Base-by-base conservation (phyloP, 2,888 invertebrate genomes). In the Xanthostigma xanthostigma region DNA sequence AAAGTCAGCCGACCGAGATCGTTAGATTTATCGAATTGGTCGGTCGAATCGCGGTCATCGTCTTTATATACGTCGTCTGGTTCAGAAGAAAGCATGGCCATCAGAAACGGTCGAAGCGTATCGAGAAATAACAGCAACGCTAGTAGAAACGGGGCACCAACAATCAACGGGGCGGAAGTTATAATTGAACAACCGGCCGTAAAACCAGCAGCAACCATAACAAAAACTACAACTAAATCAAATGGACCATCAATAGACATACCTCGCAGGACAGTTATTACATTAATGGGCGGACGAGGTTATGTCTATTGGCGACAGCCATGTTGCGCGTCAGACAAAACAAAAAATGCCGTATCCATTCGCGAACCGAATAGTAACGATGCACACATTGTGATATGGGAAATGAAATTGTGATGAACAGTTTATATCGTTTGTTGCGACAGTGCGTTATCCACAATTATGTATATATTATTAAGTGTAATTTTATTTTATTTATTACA, bases 301-400 rank as follows among this genome's bases (percentile, higher is more conserved):
- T 93, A 92, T 61, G 79, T 86, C 17, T 87, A 88, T 67, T 87
- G 88, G 82, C 73, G 87, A 49, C 86, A 86, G 59, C 77, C 82
- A 13, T 78, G 81, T 59, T 78, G 81, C 62, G 71, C 75, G 33
- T 69, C 72, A 2, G 76, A 77, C 55, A 70, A 76, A 35, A 62
- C 57, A 56, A 68, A 62, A 49, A 58, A 58, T 49, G 70, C 72
- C 8, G 66, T 68, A 46, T 67, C 70, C 41, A 70, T 75, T 39
- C 75, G 75, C 44, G 83, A 83, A 52, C 81, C 82, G 43, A 87
- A 87, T 64, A 82, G 82, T 53, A 85, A 78, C 60, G 88, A 90
- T 72, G 90, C 92, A 12, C 88, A 91, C 68, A 81, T 92, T 59
- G 83, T 91, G 53, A 77, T 92, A 44, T 92, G 92, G 91, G 92